A percentile compares a stretch with the other conserved stretches of the same genome.
phyloP scores from a whole-genome alignment of 2,113 vertebrate genomes.

The Amazona vittata region DNA sequence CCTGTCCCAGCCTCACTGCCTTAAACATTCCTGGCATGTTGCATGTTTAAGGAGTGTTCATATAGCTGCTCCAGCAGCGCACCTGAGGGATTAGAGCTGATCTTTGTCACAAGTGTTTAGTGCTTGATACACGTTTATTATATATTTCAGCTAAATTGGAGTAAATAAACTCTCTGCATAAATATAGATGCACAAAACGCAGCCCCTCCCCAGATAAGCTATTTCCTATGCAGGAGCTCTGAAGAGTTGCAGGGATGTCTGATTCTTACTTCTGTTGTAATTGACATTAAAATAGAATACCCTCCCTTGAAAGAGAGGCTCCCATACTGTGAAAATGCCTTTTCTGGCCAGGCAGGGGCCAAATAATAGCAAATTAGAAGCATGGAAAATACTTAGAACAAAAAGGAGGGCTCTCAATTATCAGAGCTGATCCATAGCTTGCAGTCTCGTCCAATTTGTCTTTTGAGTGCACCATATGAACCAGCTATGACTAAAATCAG shows the following conservation, averaged over 20 bases:
- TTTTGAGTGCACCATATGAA: constrained; percentile 62
- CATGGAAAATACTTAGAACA: constrained; percentile 61
- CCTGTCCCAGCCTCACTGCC: neutral
- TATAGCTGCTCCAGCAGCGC: neutral
- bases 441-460: constrained; percentile 57
- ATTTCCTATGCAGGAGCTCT: constrained; percentile 40
- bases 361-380: constrained; percentile 69
- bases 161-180: constrained; percentile 64
- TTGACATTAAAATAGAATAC: constrained; percentile 49
- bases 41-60: neutral
- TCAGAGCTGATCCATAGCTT: constrained; percentile 49
- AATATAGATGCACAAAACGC: constrained; percentile 47
- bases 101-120: constrained; percentile 51
- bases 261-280: constrained; percentile 56
- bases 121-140: constrained; percentile 51
- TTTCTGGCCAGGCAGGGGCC: constrained; percentile 43
- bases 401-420: constrained; percentile 29
- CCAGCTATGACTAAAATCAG: constrained; percentile 74
- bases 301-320: constrained; percentile 17
- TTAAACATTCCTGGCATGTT: neutral
- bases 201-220: constrained; percentile 15
- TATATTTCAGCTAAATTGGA: constrained; percentile 53
- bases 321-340: constrained; percentile 59
- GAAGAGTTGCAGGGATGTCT: constrained; percentile 9
- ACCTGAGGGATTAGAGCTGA: constrained; percentile 14